Base-by-base conservation (phyloP, 1,140 invertebrate genomes). In the Trichoplusia ni region DNA sequence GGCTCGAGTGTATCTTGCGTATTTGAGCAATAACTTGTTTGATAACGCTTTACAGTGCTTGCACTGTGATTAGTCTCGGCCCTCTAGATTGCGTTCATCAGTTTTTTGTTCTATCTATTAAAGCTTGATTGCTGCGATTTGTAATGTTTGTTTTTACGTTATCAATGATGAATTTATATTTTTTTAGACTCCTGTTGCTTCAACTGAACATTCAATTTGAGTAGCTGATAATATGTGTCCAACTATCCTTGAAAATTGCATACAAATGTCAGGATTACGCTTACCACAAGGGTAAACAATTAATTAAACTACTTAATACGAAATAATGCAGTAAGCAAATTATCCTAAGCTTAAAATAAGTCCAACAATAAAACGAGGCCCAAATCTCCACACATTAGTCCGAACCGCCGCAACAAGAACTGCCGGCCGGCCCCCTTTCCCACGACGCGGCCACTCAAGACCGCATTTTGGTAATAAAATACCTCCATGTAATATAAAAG, bases 11-110 rank as follows among this genome's bases (percentile, higher is more conserved):
- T 86, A 77, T 83, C 80, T 84, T 80, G 79, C 81, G 74, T 88
- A 84, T 89, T 89, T 86, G 79, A 84, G 79, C 79, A 85, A 88
- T 88, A 88, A 84, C 82, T 86, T 82, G 82, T 86, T 82, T 80
- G 84, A 81, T 85, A 81, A 81, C 77, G 73, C 74, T 83, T 73
- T 74, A 81, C 82, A 79, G 70, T 80, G 79, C 79, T 85, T 81
- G 79, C 69, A 72, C 62, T 84, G 72, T 78, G 81, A 87, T 84
- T 87, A 82, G 71, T 75, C 72, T 63, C 67, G 66, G 61, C 71
- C 77, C 71, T 81, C 69, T 73, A 78, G 73, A 83, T 83, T 81
- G 74, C 58, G 69, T 70, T 68, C 60, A 59, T 84, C 71, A 76
- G 80, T 84, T 81, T 76, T 72, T 85, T 82, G 73, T 84, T 84